phyloP scores from a whole-genome alignment of 1,140 invertebrate species.

The Drosophila murphyi region DNA sequence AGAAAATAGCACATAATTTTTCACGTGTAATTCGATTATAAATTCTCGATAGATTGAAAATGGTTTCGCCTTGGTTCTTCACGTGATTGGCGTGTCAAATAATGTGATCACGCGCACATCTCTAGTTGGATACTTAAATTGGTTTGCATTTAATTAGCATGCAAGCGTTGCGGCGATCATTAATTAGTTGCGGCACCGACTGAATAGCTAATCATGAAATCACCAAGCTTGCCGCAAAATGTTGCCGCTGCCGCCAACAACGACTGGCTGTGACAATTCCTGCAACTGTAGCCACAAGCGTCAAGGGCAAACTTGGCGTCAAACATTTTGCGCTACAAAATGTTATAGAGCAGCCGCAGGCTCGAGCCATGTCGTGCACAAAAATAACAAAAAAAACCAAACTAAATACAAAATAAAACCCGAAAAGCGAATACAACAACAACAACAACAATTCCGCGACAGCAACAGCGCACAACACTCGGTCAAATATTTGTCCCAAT shows the following conservation, averaged over 20 bases:
- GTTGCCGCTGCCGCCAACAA: conserved; percentile 35
- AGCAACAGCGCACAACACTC: conserved; percentile 22
- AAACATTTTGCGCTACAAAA: conserved; percentile 46
- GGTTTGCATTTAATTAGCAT: conserved; percentile 71
- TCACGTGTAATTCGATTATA: no score
- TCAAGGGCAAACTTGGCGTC: conserved; percentile 51
- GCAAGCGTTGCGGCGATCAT: conserved; percentile 59
- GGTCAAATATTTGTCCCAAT: conserved; percentile 82
- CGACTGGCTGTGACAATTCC: conserved; percentile 57
- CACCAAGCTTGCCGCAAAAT: conserved; percentile 49
- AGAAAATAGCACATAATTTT: no score
- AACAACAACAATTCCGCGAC: background rate
- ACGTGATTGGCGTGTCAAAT: conserved; percentile 23
- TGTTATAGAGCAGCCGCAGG: conserved; percentile 40
- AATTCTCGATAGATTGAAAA: background rate
- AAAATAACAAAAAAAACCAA: conserved; percentile 40
- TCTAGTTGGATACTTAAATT: conserved; percentile 40
- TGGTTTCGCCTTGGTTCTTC: background rate
- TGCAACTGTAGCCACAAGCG: conserved; percentile 30
- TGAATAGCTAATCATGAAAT: conserved; percentile 58
- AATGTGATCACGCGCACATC: conserved; percentile 35
- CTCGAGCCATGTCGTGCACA: conserved; percentile 61
- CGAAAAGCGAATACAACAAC: conserved; percentile 30
- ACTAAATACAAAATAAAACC: conserved; percentile 20
- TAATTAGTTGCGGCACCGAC: conserved; percentile 67